These are phyloP conservation scores for Myotis brandtii DNA, from an alignment of 2,113 vertebrate species.

Conservation along the genomic window DNA sequence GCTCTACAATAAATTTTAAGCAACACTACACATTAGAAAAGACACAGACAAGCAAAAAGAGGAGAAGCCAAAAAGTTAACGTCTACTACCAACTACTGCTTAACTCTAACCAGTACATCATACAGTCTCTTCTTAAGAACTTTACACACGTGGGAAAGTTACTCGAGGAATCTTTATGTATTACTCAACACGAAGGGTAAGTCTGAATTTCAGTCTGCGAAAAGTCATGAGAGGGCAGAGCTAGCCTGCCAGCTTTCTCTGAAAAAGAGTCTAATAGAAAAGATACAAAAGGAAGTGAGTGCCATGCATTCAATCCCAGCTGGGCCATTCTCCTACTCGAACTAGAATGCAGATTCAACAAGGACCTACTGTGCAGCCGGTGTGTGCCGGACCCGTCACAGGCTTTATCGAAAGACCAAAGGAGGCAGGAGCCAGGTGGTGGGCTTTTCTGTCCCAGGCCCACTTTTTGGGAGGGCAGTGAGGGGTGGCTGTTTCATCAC, in stretches of 20 bases:
- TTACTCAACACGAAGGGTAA: neutral
- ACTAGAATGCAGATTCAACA: neutral
- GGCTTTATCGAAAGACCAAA: neutral
- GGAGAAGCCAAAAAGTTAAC: neutral
- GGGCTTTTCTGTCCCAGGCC: neutral
- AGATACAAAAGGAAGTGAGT: neutral
- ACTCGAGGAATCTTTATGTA: neutral
- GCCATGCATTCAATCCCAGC: neutral
- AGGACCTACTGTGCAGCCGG: neutral
- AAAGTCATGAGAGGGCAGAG: neutral
- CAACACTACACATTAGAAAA: neutral
- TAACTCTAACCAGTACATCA: neutral
- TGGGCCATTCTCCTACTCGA: neutral
- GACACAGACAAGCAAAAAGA: neutral
- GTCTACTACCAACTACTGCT: neutral
- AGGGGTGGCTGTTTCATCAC: neutral
- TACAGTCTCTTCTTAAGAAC: neutral
- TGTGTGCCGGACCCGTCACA: neutral
- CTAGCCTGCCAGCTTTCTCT: neutral
- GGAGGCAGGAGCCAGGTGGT: neutral
- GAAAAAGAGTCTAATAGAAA: neutral
- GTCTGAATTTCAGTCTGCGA: neutral
- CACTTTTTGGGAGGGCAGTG: neutral
- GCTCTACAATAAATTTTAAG: neutral
- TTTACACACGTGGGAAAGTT: neutral